Evolutionary conservation across 2,113 vertebrate genomes (phyloP), one percentile per base, ranked within the genome.

Genomic region (Rhombomys opimus): DNA sequence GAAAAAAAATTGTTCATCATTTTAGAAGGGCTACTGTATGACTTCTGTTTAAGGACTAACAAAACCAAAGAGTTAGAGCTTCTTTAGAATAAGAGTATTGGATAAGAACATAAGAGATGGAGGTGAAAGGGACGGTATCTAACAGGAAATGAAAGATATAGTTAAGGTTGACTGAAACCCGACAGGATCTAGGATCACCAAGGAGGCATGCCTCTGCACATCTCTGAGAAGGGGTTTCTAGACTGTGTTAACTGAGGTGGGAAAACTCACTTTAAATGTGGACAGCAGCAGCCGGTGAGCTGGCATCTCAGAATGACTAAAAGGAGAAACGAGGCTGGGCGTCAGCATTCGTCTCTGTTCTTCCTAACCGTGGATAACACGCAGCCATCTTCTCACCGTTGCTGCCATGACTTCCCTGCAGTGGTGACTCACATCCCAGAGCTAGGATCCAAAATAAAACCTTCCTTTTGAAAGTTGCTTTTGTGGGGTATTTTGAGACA

Each of bases 341-440:
- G 17, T 30, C 25, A 30, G 15, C 30, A 52, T 25, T 84, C 1
- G 13, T 61, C 57, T 82, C 78, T 38, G 22, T 38, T 27, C 57
- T 84, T 82, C 54, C 78, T 59, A 59, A 82, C 54, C 61, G 15
- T 1, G 6, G 35, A 23, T 61, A 12, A 54, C 38, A 25, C 5
- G 4, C 25, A 27, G 9, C 38, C n/a, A 27, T 7, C 7, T 10
- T 5, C n/a, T 63, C 8, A 2, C 25, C 4, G 2, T n/a, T 30
- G 23, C 7, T 65, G 59, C 14, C 23, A 46, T 12, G 22, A 73
- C 72, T 41, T 18, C 11, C n/a, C n/a, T 75, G 9, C 72, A 23
- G n/a, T n/a, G 72, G 38, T 75, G 72, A 25, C 73, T 20, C 3
- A 5, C 72, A 75, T 41, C 11, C n/a, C 23, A 35, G 22, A 23